A percentile compares a stretch with the other conserved stretches of the same genome.
Evolutionary conservation across 1,140 invertebrate genomes (phyloP).

Genomic region (Streblospio benedicti): DNA sequence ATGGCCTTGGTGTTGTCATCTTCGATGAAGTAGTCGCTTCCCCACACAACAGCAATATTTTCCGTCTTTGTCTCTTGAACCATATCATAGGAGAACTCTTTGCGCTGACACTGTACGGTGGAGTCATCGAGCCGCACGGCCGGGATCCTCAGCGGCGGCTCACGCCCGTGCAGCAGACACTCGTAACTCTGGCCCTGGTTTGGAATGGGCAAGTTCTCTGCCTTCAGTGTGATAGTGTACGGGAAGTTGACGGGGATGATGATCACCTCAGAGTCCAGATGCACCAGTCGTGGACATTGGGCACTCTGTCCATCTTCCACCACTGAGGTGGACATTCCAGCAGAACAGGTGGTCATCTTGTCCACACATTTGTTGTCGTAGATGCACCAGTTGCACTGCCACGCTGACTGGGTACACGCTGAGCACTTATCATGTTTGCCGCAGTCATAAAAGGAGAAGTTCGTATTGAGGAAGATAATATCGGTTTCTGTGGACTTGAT

Average conservation of each 20-base stretch:
- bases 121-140: conserved; percentile 2
- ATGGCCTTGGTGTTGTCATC: conserved; percentile 47
- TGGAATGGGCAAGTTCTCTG: too few relatives aligned
- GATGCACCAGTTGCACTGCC: conserved; percentile 1
- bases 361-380: not conserved
- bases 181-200: too few relatives aligned
- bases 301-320: too few relatives aligned
- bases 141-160: conserved; percentile 3
- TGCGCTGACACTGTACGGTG: conserved; percentile 3
- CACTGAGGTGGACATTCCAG: too few relatives aligned
- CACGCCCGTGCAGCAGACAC: conserved; percentile 9
- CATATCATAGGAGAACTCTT: too few relatives aligned
- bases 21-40: conserved; percentile 8
- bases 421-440: not conserved
- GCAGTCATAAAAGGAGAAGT: conserved; percentile 2
- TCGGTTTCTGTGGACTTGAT: not conserved
- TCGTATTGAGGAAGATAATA: not conserved
- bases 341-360: too few relatives aligned
- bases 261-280: too few relatives aligned
- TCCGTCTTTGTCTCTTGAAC: conserved; percentile 3
- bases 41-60: conserved; percentile 6
- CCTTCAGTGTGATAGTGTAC: too few relatives aligned
- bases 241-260: too few relatives aligned
- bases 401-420: not conserved
- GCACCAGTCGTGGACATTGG: too few relatives aligned